phyloP scores from a whole-genome alignment of 2,113 vertebrate species.

The Gymnobelideus leadbeateri region DNA sequence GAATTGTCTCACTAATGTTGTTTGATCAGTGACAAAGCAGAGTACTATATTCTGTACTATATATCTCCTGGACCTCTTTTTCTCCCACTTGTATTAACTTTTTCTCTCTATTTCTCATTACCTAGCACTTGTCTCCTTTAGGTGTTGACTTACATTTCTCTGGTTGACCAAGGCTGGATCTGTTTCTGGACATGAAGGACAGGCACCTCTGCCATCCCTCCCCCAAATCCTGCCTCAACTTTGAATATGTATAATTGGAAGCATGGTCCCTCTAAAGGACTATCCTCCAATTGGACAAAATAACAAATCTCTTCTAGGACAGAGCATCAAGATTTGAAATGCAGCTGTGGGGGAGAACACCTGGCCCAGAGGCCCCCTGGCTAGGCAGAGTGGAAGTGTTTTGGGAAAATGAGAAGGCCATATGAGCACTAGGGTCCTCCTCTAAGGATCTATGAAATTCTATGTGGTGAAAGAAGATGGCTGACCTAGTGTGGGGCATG shows the following conservation, averaged over 20 bases:
- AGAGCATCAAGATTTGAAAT: not conserved
- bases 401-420: not conserved
- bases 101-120: not conserved
- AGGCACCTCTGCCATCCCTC: not conserved
- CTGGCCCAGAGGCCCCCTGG: too few species aligned
- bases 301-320: not conserved
- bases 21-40: not conserved
- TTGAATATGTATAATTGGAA: not conserved
- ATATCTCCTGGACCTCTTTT: not conserved
- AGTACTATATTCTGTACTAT: not conserved
- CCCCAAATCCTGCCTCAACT: not conserved
- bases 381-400: not conserved
- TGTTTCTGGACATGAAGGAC: not conserved
- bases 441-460: not conserved
- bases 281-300: not conserved
- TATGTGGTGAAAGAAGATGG: not conserved
- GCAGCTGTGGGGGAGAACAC: not conserved
- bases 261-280: not conserved
- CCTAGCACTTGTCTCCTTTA: not conserved
- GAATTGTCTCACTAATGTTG: not conserved
- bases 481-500: not conserved
- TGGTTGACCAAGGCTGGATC: slow-evolving; percentile 15
- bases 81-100: not conserved
- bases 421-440: not conserved
- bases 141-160: not conserved